These are phyloP conservation scores for Sorex maritimensis DNA, from an alignment of 2,797 vertebrate genomes.

Conservation along the genomic window DNA sequence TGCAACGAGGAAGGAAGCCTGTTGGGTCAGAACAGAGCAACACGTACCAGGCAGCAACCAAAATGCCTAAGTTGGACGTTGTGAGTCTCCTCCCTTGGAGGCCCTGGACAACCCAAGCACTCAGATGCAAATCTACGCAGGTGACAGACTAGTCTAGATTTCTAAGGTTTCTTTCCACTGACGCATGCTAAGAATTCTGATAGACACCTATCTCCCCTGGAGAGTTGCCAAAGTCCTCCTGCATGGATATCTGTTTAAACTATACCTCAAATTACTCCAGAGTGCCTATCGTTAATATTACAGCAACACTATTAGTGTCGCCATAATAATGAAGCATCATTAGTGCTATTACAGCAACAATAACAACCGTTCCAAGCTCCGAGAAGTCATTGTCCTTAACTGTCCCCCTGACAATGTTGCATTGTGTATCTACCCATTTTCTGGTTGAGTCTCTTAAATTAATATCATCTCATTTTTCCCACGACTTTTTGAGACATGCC, in stretches of 20 bases:
- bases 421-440: background rate
- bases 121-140: background rate
- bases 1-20: no score
- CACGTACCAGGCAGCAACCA: background rate
- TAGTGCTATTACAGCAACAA: background rate
- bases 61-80: slow-evolving; percentile 11
- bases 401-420: background rate
- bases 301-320: background rate
- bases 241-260: background rate
- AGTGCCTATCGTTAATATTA: slow-evolving; percentile 1
- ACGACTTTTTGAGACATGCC: background rate
- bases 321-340: slow-evolving; percentile 31
- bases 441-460: background rate
- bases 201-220: background rate
- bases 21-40: no score
- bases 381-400: slow-evolving; percentile 8
- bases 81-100: slow-evolving; percentile 30
- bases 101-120: background rate
- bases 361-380: background rate
- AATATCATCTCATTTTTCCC: background rate
- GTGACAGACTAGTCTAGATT: background rate
- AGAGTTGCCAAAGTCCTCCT: background rate
- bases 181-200: background rate
- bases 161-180: background rate
- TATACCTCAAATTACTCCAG: slow-evolving; percentile 33